Base-by-base conservation (phyloP, 2,888 invertebrate species). In the Rhagium mordax region DNA sequence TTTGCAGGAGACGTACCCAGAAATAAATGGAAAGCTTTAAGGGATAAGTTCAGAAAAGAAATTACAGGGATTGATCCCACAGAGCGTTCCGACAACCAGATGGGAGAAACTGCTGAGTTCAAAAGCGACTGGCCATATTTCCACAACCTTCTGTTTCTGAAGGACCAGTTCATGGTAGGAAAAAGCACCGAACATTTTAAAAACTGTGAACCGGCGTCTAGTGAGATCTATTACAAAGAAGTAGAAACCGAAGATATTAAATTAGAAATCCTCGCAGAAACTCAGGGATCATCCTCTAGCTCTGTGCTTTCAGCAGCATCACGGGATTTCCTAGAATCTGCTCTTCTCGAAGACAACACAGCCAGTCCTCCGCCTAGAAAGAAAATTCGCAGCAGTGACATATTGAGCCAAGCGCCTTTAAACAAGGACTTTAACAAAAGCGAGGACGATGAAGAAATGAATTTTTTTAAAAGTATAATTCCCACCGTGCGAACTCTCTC, bases 21-120 rank as follows among this genome's bases (percentile, higher is more conserved):
- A 24, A 57, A 57, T 0, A 57, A 57, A 57, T 57, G 57, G 57
- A 57, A 57, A 57, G 16, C 24, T 15, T 57, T 53, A 21, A 53
- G 53, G 8, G 53, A 53, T 8, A 21, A 16, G 13, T 53, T 53
- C 53, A 3, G 53, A 33, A 33, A 33, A 33, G 33, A 33, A 33
- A 33, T 33, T 6, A 33, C 33, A 33, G 13, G 2, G 3, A 33
- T 33, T 2, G 33, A 33, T 10, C 33, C 33, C 33, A 33, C 33
- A 33, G 33, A 13, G 13, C 33, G 13, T 10, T 33, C 33, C 33
- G 10, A 13, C 13, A 13, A 53, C 7, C 20, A 53, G 18, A 18
- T 8, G 3, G 5, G 10, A 21, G 13, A 49, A 49, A 1, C 21
- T 7, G 27, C 13, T 27, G 4, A 21, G 0, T 27, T 27, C 10